Conservation (phyloP, 35 echinoderm and acorn worm genomes). For the Lytechinus pictus region DNA sequence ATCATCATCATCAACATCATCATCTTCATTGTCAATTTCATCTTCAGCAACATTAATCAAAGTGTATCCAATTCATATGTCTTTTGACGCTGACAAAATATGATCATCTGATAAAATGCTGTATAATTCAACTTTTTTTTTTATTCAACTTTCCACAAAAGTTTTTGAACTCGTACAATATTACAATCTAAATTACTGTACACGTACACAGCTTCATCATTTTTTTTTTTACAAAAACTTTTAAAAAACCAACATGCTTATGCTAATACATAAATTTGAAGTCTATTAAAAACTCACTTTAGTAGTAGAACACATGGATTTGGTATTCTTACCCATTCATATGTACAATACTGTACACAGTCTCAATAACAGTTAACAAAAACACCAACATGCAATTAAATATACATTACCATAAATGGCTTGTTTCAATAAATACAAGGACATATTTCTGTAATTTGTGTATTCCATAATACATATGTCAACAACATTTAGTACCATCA, state of each 20-base stretch:
- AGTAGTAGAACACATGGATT: neutral
- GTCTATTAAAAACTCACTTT: neutral
- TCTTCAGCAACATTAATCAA: too few species aligned
- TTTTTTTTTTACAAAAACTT: neutral
- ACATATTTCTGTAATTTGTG: too few species aligned
- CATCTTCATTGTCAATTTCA: too few species aligned
- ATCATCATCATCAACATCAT: too few species aligned
- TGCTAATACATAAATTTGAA: neutral
- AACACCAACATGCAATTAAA: neutral
- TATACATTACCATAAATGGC: neutral
- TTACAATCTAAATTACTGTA: neutral
- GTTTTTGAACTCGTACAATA: neutral
- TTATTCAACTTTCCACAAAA: conserved; percentile 12
- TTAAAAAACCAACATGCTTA: neutral
- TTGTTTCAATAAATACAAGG: too few species aligned
- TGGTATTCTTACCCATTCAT: neutral
- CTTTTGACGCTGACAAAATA: neutral
- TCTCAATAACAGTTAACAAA: neutral
- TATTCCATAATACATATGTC: too few species aligned
- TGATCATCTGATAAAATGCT: neutral
- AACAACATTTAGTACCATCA: too few species aligned
- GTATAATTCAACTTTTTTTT: neutral
- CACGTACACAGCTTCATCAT: neutral
- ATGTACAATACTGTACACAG: neutral
- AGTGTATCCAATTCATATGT: too few species aligned